Conservation (phyloP, 2,888 invertebrate species). For the Deilephila porcellus region DNA sequence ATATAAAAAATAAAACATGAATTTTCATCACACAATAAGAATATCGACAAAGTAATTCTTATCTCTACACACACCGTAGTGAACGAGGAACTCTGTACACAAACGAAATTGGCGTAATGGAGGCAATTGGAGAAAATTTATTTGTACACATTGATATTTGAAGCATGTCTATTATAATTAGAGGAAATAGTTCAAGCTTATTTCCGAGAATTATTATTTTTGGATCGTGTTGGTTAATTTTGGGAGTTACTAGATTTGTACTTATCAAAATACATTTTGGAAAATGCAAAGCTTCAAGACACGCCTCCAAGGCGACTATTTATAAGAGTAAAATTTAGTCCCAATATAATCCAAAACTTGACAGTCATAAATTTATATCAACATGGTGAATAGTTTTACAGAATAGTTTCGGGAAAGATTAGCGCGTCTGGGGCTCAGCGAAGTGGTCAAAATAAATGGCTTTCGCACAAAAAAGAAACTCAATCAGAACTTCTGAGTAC, state of each 20-base stretch:
- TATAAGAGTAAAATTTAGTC: not conserved
- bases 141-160: conserved; percentile 22
- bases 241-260: not conserved
- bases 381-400: conserved; percentile 15
- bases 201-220: not conserved
- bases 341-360: not conserved
- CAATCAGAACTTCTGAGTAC: conserved; percentile 69
- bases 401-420: conserved; percentile 11
- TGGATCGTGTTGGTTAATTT: not conserved
- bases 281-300: no score
- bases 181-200: conserved; percentile 18
- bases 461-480: conserved; percentile 69
- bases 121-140: conserved; percentile 14
- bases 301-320: no score
- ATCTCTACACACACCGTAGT: not conserved
- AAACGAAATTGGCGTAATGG: conserved; percentile 3
- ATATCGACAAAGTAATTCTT: not conserved
- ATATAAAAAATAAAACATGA: no score
- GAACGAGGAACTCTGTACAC: not conserved
- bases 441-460: conserved; percentile 74
- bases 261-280: not conserved
- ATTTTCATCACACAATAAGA: no score
- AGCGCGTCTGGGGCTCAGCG: conserved; percentile 55
- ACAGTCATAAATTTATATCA: not conserved
- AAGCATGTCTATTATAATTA: conserved; percentile 9